These are phyloP conservation scores for Eupithecia centaureata DNA, from an alignment of 2,888 invertebrate species.

Conservation along the genomic window DNA sequence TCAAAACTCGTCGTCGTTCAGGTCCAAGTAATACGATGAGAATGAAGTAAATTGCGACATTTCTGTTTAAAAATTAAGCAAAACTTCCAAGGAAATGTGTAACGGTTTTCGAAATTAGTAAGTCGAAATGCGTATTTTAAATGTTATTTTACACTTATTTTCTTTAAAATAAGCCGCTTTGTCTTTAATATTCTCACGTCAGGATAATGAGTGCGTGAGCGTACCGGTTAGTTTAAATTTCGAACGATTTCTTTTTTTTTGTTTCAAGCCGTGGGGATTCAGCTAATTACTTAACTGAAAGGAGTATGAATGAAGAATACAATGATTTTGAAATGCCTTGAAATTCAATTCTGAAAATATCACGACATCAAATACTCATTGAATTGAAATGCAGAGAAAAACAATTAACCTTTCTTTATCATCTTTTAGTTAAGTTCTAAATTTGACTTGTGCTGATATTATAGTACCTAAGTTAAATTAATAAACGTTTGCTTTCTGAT, in stretches of 20 bases:
- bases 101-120: conserved; percentile 15
- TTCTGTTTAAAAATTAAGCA: background rate
- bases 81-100: conserved; percentile 15
- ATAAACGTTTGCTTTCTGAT: no score
- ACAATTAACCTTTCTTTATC: no score
- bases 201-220: conserved; percentile 27
- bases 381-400: no score
- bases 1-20: background rate
- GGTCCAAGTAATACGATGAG: background rate
- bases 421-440: no score
- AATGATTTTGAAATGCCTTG: background rate
- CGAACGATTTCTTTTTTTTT: conserved; percentile 13
- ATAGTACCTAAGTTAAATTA: no score
- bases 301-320: background rate
- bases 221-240: conserved; percentile 22
- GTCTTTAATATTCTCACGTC: conserved; percentile 35
- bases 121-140: conserved; percentile 6
- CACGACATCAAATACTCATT: background rate
- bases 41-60: background rate
- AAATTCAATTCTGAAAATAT: background rate
- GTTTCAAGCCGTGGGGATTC: background rate
- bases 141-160: conserved; percentile 21
- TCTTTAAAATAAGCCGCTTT: conserved; percentile 15
- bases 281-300: background rate
- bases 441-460: no score